A percentile compares a stretch with the other conserved stretches of the same genome.
phyloP scores from a whole-genome alignment of 2,888 invertebrate species.

The Pristionchus exspectatus region DNA sequence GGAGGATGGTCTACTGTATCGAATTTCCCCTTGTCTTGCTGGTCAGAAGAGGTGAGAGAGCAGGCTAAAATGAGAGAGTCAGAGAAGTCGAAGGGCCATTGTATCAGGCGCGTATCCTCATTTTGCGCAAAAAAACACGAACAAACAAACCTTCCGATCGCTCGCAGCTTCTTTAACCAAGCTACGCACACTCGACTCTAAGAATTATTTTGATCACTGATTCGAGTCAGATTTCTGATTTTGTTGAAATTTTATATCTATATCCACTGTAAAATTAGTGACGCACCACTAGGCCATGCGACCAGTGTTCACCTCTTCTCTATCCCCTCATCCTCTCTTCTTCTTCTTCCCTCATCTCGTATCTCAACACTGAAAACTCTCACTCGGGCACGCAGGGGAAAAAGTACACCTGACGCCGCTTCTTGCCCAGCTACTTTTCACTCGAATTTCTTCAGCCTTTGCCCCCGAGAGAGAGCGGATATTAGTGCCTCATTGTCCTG shows the following conservation, averaged over 20 bases:
- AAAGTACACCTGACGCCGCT: slow-evolving; percentile 52
- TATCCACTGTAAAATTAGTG: too few relatives aligned
- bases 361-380: not conserved
- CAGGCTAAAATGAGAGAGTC: not conserved
- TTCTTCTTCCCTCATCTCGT: not conserved
- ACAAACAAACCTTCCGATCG: not conserved
- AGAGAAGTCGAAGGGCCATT: not conserved
- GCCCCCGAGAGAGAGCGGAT: not conserved
- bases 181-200: not conserved
- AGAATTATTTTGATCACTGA: not conserved
- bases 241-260: too few relatives aligned
- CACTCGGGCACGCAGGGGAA: not conserved
- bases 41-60: not conserved
- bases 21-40: not conserved
- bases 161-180: not conserved
- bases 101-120: not conserved
- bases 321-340: not conserved
- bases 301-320: slow-evolving; percentile 3
- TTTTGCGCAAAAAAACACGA: not conserved
- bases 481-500: not conserved
- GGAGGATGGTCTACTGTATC: too few relatives aligned
- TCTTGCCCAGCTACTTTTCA: slow-evolving; percentile 9
- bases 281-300: not conserved
- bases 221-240: too few relatives aligned
- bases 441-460: slow-evolving; percentile 1